Conservation (phyloP, 2,113 vertebrate genomes). For the Caracal caracal region DNA sequence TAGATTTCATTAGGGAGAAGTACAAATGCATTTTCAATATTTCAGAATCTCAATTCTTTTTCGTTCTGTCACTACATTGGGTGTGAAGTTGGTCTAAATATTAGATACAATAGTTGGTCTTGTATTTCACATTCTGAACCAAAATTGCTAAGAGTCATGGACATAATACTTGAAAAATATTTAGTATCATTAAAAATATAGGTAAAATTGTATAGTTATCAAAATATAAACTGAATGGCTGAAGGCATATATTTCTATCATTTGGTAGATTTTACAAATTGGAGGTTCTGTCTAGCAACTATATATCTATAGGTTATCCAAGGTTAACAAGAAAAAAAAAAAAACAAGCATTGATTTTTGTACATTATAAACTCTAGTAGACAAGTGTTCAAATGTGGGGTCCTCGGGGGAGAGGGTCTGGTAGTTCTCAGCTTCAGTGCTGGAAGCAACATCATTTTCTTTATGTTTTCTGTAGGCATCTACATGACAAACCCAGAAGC, state of each 20-base stretch:
- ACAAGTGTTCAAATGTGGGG: background rate
- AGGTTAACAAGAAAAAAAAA: background rate
- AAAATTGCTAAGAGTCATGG: background rate
- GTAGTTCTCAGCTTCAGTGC: background rate
- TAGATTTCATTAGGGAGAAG: background rate
- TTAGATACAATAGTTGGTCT: background rate
- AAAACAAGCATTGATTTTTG: background rate
- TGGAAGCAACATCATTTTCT: background rate
- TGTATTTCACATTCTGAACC: background rate
- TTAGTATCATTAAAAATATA: background rate
- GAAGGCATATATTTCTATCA: background rate
- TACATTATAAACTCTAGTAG: background rate
- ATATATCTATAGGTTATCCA: background rate
- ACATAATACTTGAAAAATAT: background rate
- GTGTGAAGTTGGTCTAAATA: background rate
- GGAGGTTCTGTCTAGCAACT: background rate
- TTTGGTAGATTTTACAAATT: background rate
- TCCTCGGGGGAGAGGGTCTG: rapidly evolving
- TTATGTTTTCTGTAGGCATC: background rate
- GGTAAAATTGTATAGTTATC: background rate
- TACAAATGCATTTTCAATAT: background rate
- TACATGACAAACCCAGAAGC: rapidly evolving
- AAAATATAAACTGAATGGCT: background rate
- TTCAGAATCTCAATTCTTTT: background rate
- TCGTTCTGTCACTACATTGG: background rate